Evolutionary conservation across 2,888 invertebrate species (phyloP).

Genomic region (Leptogaster cylindrica): DNA sequence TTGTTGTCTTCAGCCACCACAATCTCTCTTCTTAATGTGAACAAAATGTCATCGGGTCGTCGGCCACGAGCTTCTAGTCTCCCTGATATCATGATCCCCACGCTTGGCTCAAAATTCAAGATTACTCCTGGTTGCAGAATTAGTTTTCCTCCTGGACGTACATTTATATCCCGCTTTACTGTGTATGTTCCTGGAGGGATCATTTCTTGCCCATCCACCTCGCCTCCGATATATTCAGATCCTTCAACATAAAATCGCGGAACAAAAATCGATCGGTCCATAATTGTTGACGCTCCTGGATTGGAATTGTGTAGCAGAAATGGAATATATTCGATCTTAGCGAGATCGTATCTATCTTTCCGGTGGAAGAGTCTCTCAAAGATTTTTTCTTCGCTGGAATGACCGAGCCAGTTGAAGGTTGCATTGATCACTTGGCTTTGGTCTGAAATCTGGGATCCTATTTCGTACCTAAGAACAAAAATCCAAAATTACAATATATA

Average conservation of each 20-base stretch:
- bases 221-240: slow-evolving; percentile 81
- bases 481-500: not conserved
- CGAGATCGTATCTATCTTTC: slow-evolving; percentile 93
- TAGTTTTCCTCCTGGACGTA: slow-evolving; percentile 90
- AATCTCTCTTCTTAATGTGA: slow-evolving; percentile 80
- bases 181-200: slow-evolving; percentile 84
- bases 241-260: slow-evolving; percentile 77
- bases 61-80: slow-evolving; percentile 83
- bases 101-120: slow-evolving; percentile 86
- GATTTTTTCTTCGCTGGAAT: slow-evolving; percentile 73
- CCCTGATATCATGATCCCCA: slow-evolving; percentile 97
- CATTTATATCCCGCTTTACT: slow-evolving; percentile 92
- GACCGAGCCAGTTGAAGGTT: slow-evolving; percentile 92
- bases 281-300: slow-evolving; percentile 83
- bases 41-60: slow-evolving; percentile 78
- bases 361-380: slow-evolving; percentile 80
- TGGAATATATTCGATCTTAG: slow-evolving; percentile 89
- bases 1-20: slow-evolving; percentile 70
- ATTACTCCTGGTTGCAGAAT: slow-evolving; percentile 88
- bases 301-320: slow-evolving; percentile 89
- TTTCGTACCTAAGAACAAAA: slow-evolving; percentile 72
- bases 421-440: slow-evolving; percentile 94
- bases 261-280: slow-evolving; percentile 76
- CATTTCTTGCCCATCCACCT: slow-evolving; percentile 89
- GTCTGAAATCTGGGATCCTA: slow-evolving; percentile 93